These are phyloP conservation scores for Bovichtus diacanthus DNA, from an alignment of 2,797 vertebrate genomes.

Conservation along the genomic window DNA sequence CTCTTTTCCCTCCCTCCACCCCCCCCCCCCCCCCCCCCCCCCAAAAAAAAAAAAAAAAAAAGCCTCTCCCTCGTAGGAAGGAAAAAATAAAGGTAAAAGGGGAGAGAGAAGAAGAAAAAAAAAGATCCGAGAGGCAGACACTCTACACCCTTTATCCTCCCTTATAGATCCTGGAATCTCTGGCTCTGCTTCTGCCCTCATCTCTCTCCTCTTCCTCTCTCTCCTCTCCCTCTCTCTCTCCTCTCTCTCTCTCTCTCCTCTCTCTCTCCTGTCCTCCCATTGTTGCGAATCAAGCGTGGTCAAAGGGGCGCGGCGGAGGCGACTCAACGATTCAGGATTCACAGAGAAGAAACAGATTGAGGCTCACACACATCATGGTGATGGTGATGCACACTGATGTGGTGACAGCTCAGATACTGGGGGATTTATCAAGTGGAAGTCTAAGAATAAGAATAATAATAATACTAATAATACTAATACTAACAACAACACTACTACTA, in stretches of 20 bases:
- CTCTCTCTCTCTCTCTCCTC: constrained; percentile 47
- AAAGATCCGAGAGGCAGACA: constrained; percentile 72
- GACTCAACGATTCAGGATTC: constrained; percentile 64
- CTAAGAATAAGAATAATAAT: background rate
- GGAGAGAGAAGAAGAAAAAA: constrained; percentile 16
- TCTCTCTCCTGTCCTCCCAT: constrained; percentile 71
- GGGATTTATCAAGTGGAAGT: background rate
- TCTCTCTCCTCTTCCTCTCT: constrained; percentile 50
- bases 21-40: constrained; percentile 10
- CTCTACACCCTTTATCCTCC: constrained; percentile 75
- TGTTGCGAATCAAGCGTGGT: constrained; percentile 84
- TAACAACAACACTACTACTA: too few species aligned
- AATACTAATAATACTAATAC: background rate
- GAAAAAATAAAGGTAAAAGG: constrained; percentile 44
- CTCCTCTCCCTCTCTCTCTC: constrained; percentile 30
- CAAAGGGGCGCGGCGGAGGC: constrained; percentile 84
- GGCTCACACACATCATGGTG: constrained; percentile 46
- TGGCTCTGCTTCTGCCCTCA: constrained; percentile 59
- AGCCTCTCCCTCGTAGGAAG: constrained; percentile 10
- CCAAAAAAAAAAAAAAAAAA: background rate
- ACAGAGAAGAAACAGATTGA: constrained; percentile 41
- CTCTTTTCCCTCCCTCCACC: constrained; percentile 22
- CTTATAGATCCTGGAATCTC: constrained; percentile 69
- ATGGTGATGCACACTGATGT: constrained; percentile 54
- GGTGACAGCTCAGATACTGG: constrained; percentile 35